Evolutionary conservation across 2,888 invertebrate species (phyloP).

Genomic region (Cynaeus angustus): DNA sequence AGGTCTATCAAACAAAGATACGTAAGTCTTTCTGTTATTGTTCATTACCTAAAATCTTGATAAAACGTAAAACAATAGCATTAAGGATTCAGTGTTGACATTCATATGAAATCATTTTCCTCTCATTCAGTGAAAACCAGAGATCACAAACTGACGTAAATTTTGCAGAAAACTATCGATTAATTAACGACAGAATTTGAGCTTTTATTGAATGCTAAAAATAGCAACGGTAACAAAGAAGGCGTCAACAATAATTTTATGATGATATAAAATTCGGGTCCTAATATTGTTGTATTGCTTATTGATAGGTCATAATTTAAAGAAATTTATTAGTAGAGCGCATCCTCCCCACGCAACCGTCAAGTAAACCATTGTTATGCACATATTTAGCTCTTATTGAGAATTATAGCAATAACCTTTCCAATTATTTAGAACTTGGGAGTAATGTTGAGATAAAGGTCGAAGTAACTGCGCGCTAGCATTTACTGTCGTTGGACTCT

Average conservation of each 20-base stretch:
- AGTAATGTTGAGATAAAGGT: conserved; percentile 13
- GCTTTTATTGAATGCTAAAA: conserved; percentile 19
- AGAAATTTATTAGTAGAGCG: conserved; percentile 18
- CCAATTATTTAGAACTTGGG: conserved; percentile 1
- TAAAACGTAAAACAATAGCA: conserved; percentile 3
- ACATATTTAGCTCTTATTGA: not conserved
- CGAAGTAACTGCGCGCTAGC: conserved; percentile 20
- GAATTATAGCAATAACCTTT: conserved; percentile 24
- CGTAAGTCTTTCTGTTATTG: conserved; percentile 23
- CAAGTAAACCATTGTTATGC: conserved; percentile 26
- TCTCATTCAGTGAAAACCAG: not conserved
- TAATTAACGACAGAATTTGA: conserved; percentile 6
- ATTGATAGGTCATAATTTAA: conserved; percentile 8
- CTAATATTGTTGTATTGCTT: not conserved
- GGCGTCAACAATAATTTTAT: conserved; percentile 23
- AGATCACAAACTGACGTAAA: not conserved
- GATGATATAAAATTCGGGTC: not conserved
- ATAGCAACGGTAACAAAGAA: conserved; percentile 22
- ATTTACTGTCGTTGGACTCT: conserved; percentile 1
- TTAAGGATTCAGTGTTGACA: not conserved
- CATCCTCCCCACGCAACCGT: conserved; percentile 16
- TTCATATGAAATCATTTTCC: not conserved
- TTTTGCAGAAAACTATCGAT: conserved; percentile 27
- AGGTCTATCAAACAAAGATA: conserved; percentile 18
- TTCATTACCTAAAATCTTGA: not conserved